Evolutionary conservation across 2,888 invertebrate species (phyloP), one percentile per base, ranked within the genome.

Genomic region (Philereme transversata): DNA sequence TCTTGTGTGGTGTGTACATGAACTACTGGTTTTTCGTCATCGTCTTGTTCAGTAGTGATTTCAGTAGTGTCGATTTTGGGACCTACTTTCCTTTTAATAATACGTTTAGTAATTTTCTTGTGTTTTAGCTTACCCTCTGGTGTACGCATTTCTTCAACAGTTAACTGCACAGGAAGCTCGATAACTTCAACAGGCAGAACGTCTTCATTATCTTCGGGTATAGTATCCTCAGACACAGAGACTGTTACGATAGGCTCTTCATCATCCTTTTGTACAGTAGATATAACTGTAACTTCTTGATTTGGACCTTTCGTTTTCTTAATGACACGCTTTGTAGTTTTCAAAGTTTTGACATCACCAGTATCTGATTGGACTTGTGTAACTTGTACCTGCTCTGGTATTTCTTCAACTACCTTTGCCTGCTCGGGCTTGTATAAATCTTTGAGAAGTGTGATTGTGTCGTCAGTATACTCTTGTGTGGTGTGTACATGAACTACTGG

Each of bases 291-390:
- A 1, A 50, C 33, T 60, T 59, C 41, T 33, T 65, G n/a, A 48
- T 56, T 54, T 2, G 68, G 80, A 51, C 78, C 82, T 62, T 77
- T 77, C 48, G 75, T 76, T 66, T 83, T 89, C 57, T 50, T 75
- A 6, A 60, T 57, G 3, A 46, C 48, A 4, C 60, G 59, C 10
- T 49, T 56, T 5, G 56, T 61, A 9, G 46, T 41, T 22, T 36
- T 61, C 74, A 75, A 85, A 65, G 74, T 74, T 34, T 75, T 48
- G n/a, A 80, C 81, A 67, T 78, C 81, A 4, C 79, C 81, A 65
- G 78, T 71, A 46, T 77, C 64, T 4, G 86, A 84, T n/a, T 78
- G 75, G 10, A 86, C 83, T 71, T 88, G 83, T 5, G 85, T 58
- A 0, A 71, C 67, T 70, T 65, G 45, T 5, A 68, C 65, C 5